Evolutionary conservation across 2,888 invertebrate species (phyloP), one percentile per base, ranked within the genome.

Genomic region (Machimus rusticus): DNA sequence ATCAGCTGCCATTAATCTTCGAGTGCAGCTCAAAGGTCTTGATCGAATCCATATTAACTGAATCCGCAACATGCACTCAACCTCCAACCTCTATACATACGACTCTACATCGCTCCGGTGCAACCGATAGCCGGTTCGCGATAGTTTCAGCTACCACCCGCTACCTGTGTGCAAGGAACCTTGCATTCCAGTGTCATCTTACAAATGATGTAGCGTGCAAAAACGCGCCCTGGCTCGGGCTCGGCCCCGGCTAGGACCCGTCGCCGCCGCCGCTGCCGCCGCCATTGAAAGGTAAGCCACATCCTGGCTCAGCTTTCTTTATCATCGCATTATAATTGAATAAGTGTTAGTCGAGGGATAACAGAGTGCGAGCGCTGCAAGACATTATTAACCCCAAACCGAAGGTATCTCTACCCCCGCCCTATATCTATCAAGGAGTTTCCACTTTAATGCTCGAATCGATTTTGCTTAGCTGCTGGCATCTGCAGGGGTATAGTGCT

Each of bases 1-100:
- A 89, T 89, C 89, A 89, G 89, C 89, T 89, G 89, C 89, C 88
- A 89, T 89, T 89, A 89, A 89, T 89, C 89, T 89, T 88, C 89
- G 87, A 89, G 89, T 87, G 88, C 88, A 89, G 89, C 89, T 89
- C 88, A 87, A 89, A 89, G 89, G 89, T 89, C 88, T 89, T 89
- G 89, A 89, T 89, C 89, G 89, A 89, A 89, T 89, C 88, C 89
- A 88, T 89, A 89, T 89, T 89, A 89, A 89, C 89, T 89, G 89
- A 85, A 88, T 88, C 87, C 87, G 87, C 55, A 87, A 74, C 57
- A 86, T 88, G 87, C 76, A 43, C 51, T 81, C 77, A 34, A 77
- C 77, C 66, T 14, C 16, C 43, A 12, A 12, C 16, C 43, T 12
- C 16, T 14, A 14, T 12, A 46, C 12, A 12, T n/a, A n/a, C n/a